These are phyloP conservation scores for Melanotaenia boesemani DNA, from an alignment of 2,797 vertebrate genomes.

Conservation along the genomic window DNA sequence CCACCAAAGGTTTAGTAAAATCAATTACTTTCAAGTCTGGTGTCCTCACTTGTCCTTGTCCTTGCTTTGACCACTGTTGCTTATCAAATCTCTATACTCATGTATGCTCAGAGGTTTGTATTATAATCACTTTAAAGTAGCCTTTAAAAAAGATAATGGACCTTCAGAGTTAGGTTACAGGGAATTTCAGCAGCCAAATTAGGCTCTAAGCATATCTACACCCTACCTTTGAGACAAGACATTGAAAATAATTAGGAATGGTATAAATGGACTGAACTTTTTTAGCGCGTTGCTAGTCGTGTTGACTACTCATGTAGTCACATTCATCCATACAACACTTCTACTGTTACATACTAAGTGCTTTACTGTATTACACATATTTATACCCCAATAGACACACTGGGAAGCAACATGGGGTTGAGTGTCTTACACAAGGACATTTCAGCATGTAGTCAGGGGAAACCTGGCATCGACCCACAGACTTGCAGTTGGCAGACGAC, in stretches of 20 bases:
- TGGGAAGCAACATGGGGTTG: no score
- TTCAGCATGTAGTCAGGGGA: no score
- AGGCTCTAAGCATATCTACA: constrained; percentile 34
- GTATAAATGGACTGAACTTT: no score
- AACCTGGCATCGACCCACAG: no score
- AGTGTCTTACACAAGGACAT: no score
- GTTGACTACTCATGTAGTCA: no score
- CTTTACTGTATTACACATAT: no score
- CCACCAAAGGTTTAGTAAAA: constrained; percentile 13
- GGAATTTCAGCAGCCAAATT: constrained; percentile 56
- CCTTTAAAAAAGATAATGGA: constrained; percentile 60
- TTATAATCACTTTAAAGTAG: constrained; percentile 62
- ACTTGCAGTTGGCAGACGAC: no score
- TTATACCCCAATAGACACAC: no score
- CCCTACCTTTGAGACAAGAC: constrained; percentile 33
- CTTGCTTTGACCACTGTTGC: constrained; percentile 47
- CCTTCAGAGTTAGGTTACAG: constrained; percentile 46
- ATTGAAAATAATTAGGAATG: constrained; percentile 15
- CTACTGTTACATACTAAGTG: no score
- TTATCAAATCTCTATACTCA: constrained; percentile 48
- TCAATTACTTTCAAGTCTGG: constrained; percentile 7
- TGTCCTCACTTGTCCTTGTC: constrained; percentile 42
- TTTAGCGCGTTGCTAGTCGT: no score
- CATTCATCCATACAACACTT: no score
- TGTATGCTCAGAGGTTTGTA: constrained; percentile 33